phyloP scores from a whole-genome alignment of 2,113 vertebrate species.

The Pantherophis guttatus region DNA sequence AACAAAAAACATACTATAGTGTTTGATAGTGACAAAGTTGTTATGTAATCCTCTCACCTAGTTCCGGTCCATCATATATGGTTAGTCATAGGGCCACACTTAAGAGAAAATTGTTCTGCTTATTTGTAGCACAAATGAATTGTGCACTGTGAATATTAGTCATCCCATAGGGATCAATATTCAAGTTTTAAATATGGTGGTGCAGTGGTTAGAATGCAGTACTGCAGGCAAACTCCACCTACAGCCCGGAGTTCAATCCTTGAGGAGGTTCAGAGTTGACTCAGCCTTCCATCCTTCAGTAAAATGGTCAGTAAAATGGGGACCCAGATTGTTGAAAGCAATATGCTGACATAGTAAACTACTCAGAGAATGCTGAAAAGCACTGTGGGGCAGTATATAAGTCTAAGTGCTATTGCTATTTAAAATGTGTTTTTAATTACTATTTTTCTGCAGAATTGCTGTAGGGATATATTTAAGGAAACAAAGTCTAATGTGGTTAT shows the following conservation, averaged over 20 bases:
- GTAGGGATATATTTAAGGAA: background rate
- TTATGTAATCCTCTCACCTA: background rate
- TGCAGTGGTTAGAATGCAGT: background rate
- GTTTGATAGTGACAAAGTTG: background rate
- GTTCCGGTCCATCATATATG: background rate
- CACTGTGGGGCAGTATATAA: background rate
- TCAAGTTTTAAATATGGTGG: background rate
- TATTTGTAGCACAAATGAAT: background rate
- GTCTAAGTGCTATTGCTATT: background rate
- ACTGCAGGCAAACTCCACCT: background rate
- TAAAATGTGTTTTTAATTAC: background rate
- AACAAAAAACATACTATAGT: background rate
- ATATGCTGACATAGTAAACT: background rate
- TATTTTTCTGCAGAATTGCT: background rate
- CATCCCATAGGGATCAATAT: background rate
- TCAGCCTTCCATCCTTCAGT: background rate
- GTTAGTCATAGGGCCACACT: background rate
- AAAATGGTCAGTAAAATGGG: background rate
- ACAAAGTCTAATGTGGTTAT: background rate
- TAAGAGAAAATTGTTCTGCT: background rate
- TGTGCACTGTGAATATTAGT: background rate
- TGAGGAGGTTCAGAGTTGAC: background rate
- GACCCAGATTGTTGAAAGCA: background rate
- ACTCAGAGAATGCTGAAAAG: background rate
- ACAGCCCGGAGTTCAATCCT: background rate